Base-by-base conservation (phyloP, 92 coral and sea anemone genomes). In the Bergia sp. region DNA sequence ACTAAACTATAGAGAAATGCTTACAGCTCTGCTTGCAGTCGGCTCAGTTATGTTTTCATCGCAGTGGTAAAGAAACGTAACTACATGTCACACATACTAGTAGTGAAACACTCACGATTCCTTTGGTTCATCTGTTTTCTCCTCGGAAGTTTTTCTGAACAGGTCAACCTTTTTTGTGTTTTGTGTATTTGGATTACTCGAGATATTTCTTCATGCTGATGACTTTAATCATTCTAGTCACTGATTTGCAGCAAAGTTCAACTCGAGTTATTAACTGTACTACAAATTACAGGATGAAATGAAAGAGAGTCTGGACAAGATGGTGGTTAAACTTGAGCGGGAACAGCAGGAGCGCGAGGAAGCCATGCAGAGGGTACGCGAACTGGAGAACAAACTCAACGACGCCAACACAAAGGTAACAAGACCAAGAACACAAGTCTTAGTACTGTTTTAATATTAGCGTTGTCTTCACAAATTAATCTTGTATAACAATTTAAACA, bases 321-420 rank as follows among this genome's bases (percentile, higher is more conserved):
- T 96, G 95, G 93, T 91, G 3, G 94, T 96, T 21, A 94, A 94
- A 82, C 94, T 96, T 67, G 99, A 97, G 72, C 81, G 99, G 75
- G 95, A 93, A 75, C 91, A 89, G 1, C 96, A 96, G 50, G 99
- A 97, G 77, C 91, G 93, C 15, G 94, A 97, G 86, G 99, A 97
- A 85, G 98, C 99, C 58, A 96, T 97, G 96, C 96, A 94, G 77
- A 92, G 94, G 73, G 92, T 97, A 15, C 96, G 98, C 47, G 97
- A 97, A 84, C 98, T 95, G 77, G 98, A 97, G 89, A 93, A 87
- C 44, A 97, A 96, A 76, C 84, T 97, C 1, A 91, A 90, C 73
- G 96, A 96, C 55, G 98, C 99, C 42, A 93, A 93, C 39, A 87
- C 95, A 1, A 94, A 88, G 96, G 99, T 97, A 71, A 40, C 91